Base-by-base conservation (phyloP, 35 echinoderm and acorn worm genomes). In the Eucidaris tribuloides region DNA sequence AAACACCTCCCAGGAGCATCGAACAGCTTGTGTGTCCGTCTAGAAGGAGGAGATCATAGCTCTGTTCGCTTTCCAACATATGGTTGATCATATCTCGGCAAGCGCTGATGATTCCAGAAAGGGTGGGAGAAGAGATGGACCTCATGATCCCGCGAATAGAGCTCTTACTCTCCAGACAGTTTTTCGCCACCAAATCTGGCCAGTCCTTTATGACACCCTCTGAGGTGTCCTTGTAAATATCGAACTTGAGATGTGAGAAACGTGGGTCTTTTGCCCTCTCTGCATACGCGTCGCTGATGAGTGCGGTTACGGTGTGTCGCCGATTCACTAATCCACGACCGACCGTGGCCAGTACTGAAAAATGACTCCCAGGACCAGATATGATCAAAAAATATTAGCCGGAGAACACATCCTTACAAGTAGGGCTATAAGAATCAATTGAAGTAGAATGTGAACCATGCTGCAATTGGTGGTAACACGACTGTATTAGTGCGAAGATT, bases 301-400 rank as follows among this genome's bases (percentile, higher is more conserved):
- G n/a, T 20, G 68, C 68, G 2, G 68, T 74, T 9, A 74, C 68
- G 2, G 68, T 74, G 25, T 74, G 68, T 15, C 68, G 35, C 18
- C 68, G 14, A 14, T 74, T 40, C 15, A 74, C 68, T 17, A 74
- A 40, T 33, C 35, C 68, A 19, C 13, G 33, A 1, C 34, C 68
- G n/a, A 74, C 68, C 0, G 14, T 74, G 14, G 68, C 29, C 11
- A 74, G 24, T 15, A 74, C 68, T 38, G 68, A 74, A 41, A 74
- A 74, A 25, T 74, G 68, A 22, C 68, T 74, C 22, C 68, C 68
- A n/a, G n/a, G n/a, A n/a, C n/a, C n/a, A n/a, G n/a, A n/a, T n/a
- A n/a, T n/a, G n/a, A n/a, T n/a, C n/a, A n/a, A n/a, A n/a, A n/a
- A n/a, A n/a, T n/a, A n/a, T n/a, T n/a, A n/a, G n/a, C n/a, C n/a